Base-by-base conservation (phyloP, 1,140 invertebrate species). In the Andricus grossulariae region DNA sequence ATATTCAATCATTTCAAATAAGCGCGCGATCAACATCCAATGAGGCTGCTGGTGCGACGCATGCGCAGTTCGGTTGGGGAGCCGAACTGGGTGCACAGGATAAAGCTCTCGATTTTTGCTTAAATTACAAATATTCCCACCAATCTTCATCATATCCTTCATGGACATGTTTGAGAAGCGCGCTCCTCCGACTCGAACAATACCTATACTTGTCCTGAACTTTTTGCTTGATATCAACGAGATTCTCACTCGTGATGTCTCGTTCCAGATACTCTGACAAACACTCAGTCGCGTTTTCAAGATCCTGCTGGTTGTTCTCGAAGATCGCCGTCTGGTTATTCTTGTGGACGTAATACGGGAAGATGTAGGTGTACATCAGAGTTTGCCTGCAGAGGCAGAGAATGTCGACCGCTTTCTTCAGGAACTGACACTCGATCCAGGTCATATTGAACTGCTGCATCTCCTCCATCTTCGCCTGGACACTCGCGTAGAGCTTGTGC, bases 361-460 rank as follows among this genome's bases (percentile, higher is more conserved):
- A 99, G 73, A 99, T 98, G 91, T 99, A 99, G 74, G 98, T 99
- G 92, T 98, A 99, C 98, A 99, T 99, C 12, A 99, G 93, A 21
- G 98, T 99, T 91, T 99, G 98, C 75, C 98, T 93, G 92, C 98
- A 99, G 88, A 97, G 96, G 92, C 98, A 99, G 45, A 99, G 93
- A 89, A 99, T 98, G 92, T 99, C 98, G 71, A 99, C 98, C 73
- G 98, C 98, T 91, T 98, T 98, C 90, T 98, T 98, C 79, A 99
- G 92, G 92, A 99, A 99, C 94, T 99, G 98, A 70, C 99, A 98
- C 95, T 99, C 99, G 86, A 99, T 99, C 98, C 98, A 99, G 70
- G 98, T 99, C 98, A 99, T 99, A 88, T 99, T 99, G 89, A 99
- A 98, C 86, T 99, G 98, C 88, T 99, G 98, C 98, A 99, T 99